Base-by-base conservation (phyloP, 1,140 invertebrate species). In the Drosophila ananassae region DNA sequence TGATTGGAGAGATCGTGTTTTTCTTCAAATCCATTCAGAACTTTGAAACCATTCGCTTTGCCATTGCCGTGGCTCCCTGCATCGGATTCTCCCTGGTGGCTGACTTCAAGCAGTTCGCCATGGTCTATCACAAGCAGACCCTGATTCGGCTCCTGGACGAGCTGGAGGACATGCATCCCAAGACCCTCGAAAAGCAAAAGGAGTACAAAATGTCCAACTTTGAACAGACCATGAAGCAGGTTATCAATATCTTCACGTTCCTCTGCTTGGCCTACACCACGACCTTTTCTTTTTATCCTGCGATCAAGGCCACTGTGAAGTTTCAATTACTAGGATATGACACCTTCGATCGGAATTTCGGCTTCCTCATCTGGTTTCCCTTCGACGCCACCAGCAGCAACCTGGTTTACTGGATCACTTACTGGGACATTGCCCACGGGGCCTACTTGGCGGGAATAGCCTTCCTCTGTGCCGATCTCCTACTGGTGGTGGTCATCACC, bases 341-440 rank as follows among this genome's bases (percentile, higher is more conserved):
- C 0, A 83, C 71, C 17, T 91, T 89, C 12, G 90, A 91, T 46
- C 64, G 85, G 0, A 80, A 82, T 2, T 90, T 91, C 9, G 89
- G 89, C 0, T 91, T 91, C 21, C 60, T 83, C 24, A 90, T 91
- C 25, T 91, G 90, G 90, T 91, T 91, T 53, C 90, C 90, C 10
- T 91, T 75, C 17, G 72, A 91, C 53, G 73, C 84, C 0, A 91
- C 84, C 0, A 60, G 37, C 1, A 71, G 30, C 7, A 89, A 77
- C 41, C 53, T 53, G 50, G n/a, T 89, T 5, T 91, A 91, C 25
- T 90, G 81, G 85, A 54, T 91, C 5, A 63, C 51, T 2, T 91
- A 91, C 17, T 74, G 82, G 82, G 77, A 73, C 3, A 91, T 91
- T 6, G 82, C 89, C 0, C 89, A 91, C 48, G 90, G 81, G 0